These are phyloP conservation scores for Drosophila lowei DNA, from an alignment of 1,140 invertebrate species.

Conservation along the genomic window DNA sequence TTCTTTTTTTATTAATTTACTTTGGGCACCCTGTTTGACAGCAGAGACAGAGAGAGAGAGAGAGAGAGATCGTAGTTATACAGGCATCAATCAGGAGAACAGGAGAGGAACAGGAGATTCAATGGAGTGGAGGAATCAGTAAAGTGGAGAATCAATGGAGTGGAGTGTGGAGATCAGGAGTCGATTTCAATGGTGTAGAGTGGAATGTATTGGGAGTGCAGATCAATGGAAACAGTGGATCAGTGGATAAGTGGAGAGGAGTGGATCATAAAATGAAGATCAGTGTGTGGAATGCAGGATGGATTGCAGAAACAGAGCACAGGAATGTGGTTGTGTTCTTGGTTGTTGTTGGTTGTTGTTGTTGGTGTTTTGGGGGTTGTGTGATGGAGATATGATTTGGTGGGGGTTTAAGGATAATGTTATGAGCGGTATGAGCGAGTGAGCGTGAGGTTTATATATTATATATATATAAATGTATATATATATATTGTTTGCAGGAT, in stretches of 20 bases:
- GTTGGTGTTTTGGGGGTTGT: conserved; percentile 41
- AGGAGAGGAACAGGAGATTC: too few relatives aligned
- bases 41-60: conserved; percentile 56
- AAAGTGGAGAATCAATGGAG: too few relatives aligned
- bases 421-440: conserved; percentile 75
- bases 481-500: conserved; percentile 33
- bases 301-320: conserved; percentile 39
- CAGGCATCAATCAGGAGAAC: background rate
- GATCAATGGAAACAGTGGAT: conserved; percentile 7
- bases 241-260: too few relatives aligned
- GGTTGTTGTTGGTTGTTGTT: conserved; percentile 15
- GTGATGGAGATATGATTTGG: conserved; percentile 63
- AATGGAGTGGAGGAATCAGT: too few relatives aligned
- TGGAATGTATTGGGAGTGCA: background rate
- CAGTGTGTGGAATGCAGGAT: background rate
- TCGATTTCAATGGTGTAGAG: too few relatives aligned
- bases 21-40: conserved; percentile 66
- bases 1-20: conserved; percentile 25
- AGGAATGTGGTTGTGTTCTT: conserved; percentile 39
- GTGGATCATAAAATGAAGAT: background rate
- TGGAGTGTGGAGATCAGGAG: too few relatives aligned
- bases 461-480: too few relatives aligned
- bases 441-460: conserved; percentile 59
- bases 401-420: conserved; percentile 63
- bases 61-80: conserved; percentile 27